Percentiles rank a stretch among this genome's conserved stretches.
phyloP scores from a whole-genome alignment of 2,888 invertebrate species.

The Trisateles emortualis region DNA sequence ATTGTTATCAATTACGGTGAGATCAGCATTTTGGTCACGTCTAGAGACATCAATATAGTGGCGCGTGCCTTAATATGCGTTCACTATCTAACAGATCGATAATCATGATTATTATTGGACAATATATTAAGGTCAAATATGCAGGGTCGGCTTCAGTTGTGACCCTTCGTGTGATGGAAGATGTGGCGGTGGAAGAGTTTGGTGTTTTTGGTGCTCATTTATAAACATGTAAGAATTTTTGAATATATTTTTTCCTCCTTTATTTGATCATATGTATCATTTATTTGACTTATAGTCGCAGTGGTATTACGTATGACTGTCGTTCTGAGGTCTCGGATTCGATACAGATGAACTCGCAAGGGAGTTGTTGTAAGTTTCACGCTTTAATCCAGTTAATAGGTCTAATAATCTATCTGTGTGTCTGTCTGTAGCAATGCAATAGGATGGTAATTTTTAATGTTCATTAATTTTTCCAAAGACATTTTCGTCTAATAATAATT shows the following conservation, averaged over 20 bases:
- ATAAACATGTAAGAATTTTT: slow-evolving; percentile 37
- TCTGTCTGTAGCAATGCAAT: too few relatives aligned
- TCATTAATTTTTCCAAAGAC: too few relatives aligned
- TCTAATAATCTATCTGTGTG: too few relatives aligned
- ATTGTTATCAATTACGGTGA: slow-evolving; percentile 36
- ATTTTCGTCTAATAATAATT: too few relatives aligned
- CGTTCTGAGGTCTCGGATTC: too few relatives aligned
- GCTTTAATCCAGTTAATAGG: too few relatives aligned
- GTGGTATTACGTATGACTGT: neutral
- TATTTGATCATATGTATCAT: too few relatives aligned
- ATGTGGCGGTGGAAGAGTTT: slow-evolving; percentile 47
- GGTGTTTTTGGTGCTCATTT: slow-evolving; percentile 36
- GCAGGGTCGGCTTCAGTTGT: slow-evolving; percentile 35
- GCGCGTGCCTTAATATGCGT: slow-evolving; percentile 30
- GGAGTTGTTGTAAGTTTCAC: too few relatives aligned
- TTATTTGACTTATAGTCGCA: neutral
- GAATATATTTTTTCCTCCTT: neutral
- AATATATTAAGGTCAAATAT: slow-evolving; percentile 39
- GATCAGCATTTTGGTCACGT: slow-evolving; percentile 47
- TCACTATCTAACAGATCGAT: slow-evolving; percentile 32
- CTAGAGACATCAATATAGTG: slow-evolving; percentile 8
- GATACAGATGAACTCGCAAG: too few relatives aligned
- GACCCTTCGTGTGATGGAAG: slow-evolving; percentile 48
- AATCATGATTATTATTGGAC: slow-evolving; percentile 18
- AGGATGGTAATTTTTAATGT: too few relatives aligned